These are phyloP conservation scores for Formica aserva DNA, from an alignment of 2,888 invertebrate species.

Conservation along the genomic window DNA sequence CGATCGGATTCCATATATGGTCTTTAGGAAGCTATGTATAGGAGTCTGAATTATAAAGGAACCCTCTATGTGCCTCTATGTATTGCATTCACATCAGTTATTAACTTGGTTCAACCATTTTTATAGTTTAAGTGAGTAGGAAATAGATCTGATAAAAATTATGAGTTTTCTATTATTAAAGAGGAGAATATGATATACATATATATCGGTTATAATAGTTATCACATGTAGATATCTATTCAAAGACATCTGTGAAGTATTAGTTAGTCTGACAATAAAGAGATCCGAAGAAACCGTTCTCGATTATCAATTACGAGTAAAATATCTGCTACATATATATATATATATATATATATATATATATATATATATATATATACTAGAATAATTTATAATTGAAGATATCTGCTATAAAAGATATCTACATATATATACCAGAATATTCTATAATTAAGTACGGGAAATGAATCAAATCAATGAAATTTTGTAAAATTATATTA, in stretches of 20 bases:
- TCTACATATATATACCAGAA: background rate
- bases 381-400: too few species aligned
- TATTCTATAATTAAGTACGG: background rate
- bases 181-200: background rate
- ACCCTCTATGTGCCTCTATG: background rate
- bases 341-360: too few species aligned
- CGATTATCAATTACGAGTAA: background rate
- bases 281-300: background rate
- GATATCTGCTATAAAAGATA: too few species aligned
- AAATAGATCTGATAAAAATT: constrained; percentile 43
- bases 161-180: constrained; percentile 5
- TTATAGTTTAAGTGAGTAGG: constrained; percentile 2
- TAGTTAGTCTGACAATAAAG: background rate
- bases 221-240: background rate
- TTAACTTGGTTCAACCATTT: constrained; percentile 28
- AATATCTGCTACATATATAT: background rate
- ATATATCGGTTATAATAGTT: background rate
- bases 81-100: constrained; percentile 22
- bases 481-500: background rate
- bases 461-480: background rate
- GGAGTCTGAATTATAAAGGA: constrained; percentile 41
- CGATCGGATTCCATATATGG: constrained; percentile 22
- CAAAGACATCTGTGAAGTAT: background rate
- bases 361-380: too few species aligned
- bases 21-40: constrained; percentile 26